Conservation (phyloP, 2,888 invertebrate genomes). For the Fragum sueziense region DNA sequence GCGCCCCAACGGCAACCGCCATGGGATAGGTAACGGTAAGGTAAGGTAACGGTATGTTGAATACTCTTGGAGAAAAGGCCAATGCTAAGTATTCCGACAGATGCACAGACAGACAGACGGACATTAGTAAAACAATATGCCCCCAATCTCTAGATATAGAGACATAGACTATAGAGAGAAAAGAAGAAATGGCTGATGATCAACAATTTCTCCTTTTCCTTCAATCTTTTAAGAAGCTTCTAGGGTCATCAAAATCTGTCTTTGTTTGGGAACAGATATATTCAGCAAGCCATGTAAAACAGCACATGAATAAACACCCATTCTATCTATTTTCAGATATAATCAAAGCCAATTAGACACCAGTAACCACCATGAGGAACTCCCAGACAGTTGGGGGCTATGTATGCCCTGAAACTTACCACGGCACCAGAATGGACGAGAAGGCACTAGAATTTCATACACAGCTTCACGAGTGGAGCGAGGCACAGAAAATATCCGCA, state of each 20-base stretch:
- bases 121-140: background rate
- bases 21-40: too few relatives aligned
- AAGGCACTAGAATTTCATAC: slow-evolving; percentile 70
- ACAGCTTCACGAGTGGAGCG: slow-evolving; percentile 72
- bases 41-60: too few relatives aligned
- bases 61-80: too few relatives aligned
- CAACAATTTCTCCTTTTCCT: background rate
- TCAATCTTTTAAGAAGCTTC: background rate
- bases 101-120: background rate
- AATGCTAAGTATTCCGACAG: background rate
- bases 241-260: background rate
- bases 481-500: slow-evolving; percentile 63
- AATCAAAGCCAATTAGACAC: background rate
- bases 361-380: slow-evolving; percentile 44
- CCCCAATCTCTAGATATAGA: too few relatives aligned
- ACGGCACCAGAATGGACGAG: slow-evolving; percentile 67
- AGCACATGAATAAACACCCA: too few relatives aligned
- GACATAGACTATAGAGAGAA: background rate
- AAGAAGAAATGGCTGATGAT: background rate
- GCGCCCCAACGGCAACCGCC: too few relatives aligned
- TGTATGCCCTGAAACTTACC: slow-evolving; percentile 48
- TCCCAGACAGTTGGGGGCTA: slow-evolving; percentile 10
- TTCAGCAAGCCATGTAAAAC: background rate
- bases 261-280: background rate
- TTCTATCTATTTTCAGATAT: slow-evolving; percentile 41